phyloP scores from a whole-genome alignment of 2,113 vertebrate species.

The Strix uralensis region DNA sequence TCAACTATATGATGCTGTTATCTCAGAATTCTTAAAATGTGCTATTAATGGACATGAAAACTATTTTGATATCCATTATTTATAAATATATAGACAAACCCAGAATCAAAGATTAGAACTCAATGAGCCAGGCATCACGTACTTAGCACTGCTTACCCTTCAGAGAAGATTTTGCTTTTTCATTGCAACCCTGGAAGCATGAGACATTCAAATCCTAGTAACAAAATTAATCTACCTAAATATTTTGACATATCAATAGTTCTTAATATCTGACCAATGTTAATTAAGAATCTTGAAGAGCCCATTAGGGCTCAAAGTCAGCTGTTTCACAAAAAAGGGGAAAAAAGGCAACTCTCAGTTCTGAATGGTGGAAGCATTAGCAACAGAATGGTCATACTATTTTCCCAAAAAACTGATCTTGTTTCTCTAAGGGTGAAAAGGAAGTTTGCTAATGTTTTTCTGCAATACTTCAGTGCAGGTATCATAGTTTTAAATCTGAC shows the following conservation, averaged over 20 bases:
- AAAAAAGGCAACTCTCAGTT: neutral
- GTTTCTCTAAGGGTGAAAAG: neutral
- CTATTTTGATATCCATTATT: neutral
- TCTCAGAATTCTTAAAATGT: neutral
- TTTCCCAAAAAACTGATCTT: rapidly evolving
- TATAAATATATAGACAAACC: neutral
- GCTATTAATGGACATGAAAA: neutral
- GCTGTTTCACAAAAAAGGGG: neutral
- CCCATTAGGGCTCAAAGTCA: neutral
- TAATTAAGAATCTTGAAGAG: neutral
- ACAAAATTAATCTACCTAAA: neutral
- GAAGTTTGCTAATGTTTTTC: neutral
- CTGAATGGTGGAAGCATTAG: neutral
- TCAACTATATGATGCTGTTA: neutral
- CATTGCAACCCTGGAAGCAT: neutral
- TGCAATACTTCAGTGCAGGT: neutral
- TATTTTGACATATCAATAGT: neutral
- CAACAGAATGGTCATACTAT: neutral
- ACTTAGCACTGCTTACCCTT: neutral
- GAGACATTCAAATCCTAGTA: neutral
- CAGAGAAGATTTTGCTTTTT: neutral
- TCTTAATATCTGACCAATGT: neutral
- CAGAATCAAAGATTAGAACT: neutral
- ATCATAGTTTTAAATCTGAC: neutral
- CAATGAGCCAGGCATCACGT: neutral